Percentiles rank a stretch among this genome's conserved stretches.
Evolutionary conservation across 2,113 vertebrate genomes (phyloP).

Genomic region (Butorides virescens): DNA sequence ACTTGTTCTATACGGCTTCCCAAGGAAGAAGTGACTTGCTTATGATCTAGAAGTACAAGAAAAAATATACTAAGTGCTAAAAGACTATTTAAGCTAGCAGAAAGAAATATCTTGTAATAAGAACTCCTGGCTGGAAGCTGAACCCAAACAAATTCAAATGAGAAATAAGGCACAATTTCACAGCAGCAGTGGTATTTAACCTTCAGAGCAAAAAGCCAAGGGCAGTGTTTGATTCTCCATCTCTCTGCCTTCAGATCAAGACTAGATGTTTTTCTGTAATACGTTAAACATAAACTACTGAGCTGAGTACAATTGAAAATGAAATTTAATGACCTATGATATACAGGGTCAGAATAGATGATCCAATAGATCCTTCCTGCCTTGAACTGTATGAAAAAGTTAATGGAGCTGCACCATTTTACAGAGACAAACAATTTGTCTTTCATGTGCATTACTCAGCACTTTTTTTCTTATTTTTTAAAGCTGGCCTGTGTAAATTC

Average conservation of each 20-base stretch:
- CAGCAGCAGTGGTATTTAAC: background rate
- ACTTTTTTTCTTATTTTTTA: background rate
- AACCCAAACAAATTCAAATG: slow-evolving; percentile 15
- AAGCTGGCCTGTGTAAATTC: background rate
- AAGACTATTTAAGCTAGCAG: background rate
- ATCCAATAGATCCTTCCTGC: slow-evolving; percentile 28
- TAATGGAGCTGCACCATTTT: slow-evolving; percentile 14
- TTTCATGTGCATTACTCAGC: background rate
- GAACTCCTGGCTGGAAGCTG: background rate
- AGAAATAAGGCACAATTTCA: background rate
- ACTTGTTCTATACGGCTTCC: background rate
- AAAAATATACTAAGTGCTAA: background rate
- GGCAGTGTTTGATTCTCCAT: background rate
- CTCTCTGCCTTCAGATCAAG: background rate
- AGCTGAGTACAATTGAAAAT: background rate
- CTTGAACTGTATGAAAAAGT: slow-evolving; percentile 23
- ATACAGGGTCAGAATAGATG: slow-evolving; percentile 10
- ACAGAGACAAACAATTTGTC: background rate
- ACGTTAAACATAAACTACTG: background rate
- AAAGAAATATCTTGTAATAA: background rate
- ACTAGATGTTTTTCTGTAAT: slow-evolving; percentile 8
- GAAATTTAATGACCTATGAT: slow-evolving; percentile 49
- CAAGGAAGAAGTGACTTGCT: background rate
- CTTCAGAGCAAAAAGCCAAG: slow-evolving; percentile 36
- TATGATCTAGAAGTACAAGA: background rate